A percentile compares a stretch with the other conserved stretches of the same genome.
Conservation (phyloP, 2,797 vertebrate species). For the Molossus molossus region DNA sequence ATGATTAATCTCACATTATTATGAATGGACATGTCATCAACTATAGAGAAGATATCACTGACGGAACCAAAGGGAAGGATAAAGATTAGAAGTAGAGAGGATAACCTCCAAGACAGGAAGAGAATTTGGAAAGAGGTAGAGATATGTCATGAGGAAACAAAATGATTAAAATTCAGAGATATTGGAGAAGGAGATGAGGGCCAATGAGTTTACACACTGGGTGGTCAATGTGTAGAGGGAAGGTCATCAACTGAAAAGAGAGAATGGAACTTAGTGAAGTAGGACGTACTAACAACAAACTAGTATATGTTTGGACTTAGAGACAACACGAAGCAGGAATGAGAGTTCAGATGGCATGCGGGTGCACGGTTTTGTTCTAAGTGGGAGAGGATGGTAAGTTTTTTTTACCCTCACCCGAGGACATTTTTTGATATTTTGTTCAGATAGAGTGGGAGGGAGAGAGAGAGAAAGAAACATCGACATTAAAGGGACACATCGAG, state of each 20-base stretch:
- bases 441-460: no score
- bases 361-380: not conserved
- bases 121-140: not conserved
- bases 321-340: not conserved
- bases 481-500: no score
- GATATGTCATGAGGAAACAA: slow-evolving; percentile 1
- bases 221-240: not conserved
- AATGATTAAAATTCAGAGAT: slow-evolving; percentile 25
- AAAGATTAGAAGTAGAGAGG: slow-evolving; percentile 11
- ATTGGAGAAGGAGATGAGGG: not conserved
- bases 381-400: not conserved
- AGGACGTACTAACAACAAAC: slow-evolving; percentile 12
- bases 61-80: slow-evolving; percentile 4
- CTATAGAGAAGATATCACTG: not conserved
- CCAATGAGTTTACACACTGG: not conserved
- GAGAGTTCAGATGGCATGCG: not conserved
- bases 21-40: not conserved
- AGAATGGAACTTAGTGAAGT: slow-evolving; percentile 16
- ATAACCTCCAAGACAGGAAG: not conserved
- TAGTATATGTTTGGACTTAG: not conserved
- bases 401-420: not conserved
- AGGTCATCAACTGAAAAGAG: not conserved
- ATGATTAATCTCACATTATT: not conserved
- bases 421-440: no score
- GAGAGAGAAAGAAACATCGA: no score